Conservation (phyloP, 1,140 invertebrate species). For the Dinoponera quadriceps region DNA sequence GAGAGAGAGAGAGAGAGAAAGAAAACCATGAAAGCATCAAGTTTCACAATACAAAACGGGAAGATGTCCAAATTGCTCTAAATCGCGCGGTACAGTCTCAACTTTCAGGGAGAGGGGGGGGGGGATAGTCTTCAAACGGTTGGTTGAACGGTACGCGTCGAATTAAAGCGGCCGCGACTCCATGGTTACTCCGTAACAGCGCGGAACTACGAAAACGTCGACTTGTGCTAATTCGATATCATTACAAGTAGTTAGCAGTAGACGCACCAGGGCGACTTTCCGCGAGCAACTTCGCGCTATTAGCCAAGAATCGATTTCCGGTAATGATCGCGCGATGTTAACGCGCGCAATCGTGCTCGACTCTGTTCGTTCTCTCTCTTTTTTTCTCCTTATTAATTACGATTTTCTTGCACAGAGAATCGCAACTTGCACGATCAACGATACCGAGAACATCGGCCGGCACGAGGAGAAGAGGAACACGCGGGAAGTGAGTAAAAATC, state of each 20-base stretch:
- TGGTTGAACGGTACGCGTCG: slow-evolving; percentile 1
- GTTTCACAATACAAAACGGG: too few species aligned
- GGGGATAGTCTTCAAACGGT: not conserved
- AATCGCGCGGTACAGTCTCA: not conserved
- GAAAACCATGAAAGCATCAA: too few species aligned
- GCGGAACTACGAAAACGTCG: slow-evolving; percentile 11
- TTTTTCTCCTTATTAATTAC: not conserved
- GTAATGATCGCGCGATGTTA: too few species aligned
- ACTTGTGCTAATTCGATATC: slow-evolving; percentile 15
- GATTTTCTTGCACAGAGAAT: not conserved
- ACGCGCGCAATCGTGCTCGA: too few species aligned
- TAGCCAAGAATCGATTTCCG: slow-evolving; percentile 4
- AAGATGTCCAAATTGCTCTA: not conserved
- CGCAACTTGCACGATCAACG: not conserved
- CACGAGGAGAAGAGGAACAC: too few species aligned
- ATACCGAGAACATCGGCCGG: not conserved
- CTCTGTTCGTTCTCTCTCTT: too few species aligned
- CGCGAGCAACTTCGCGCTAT: not conserved
- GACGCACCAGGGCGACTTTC: not conserved
- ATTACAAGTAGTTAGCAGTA: slow-evolving; percentile 11
- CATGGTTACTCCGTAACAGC: not conserved
- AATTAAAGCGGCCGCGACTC: slow-evolving; percentile 25
- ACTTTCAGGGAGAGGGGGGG: not conserved
- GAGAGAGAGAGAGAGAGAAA: too few species aligned
- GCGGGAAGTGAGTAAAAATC: not conserved